Base-by-base conservation (phyloP, 1,140 invertebrate species). In the Paraescarpia echinospica region DNA sequence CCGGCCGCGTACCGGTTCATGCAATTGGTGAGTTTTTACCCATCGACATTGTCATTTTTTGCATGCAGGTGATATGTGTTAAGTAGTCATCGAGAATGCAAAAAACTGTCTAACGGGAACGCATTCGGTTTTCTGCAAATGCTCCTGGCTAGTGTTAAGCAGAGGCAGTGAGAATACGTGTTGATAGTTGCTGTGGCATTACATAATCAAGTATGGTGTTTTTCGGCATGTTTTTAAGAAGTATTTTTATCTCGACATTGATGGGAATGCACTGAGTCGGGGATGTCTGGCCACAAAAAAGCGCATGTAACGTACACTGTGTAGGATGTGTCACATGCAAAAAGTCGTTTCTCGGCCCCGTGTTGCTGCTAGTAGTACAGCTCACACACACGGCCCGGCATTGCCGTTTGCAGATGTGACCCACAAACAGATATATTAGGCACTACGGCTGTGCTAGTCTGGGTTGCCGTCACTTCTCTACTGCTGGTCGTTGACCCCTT, bases 141-240 rank as follows among this genome's bases (percentile, higher is more conserved):
- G 59, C 59, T 77, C 12, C 59, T 77, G 59, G 59, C 59, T 77
- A 77, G 59, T 18, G 22, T 77, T 77, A 12, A 18, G 59, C 27
- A 18, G 59, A 77, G 22, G 12, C 27, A 27, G 59, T 77, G 27
- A 77, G 22, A 77, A 77, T 77, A 77, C 22, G 59, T 77, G 59
- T 77, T 77, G 59, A 77, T 77, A 31, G 59, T 77, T 18, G 59
- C 27, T 77, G 59, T 6, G 59, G 59, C 59, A 77, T 77, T 77
- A 77, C 59, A 77, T 77, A 77, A 77, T 77, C 59, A 77, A 77
- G 59, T 51, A 51, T 77, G 59, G 59, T 77, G 59, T 77, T 77
- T 77, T 77, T 77, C 59, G 59, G 59, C 59, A 77, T 31, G 4
- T 77, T 77, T 77, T 77, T 77, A 27, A 27, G 59, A 77, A 77